Evolutionary conservation across 2,888 invertebrate genomes (phyloP).

Genomic region (Zaprionus obscuricornis): DNA sequence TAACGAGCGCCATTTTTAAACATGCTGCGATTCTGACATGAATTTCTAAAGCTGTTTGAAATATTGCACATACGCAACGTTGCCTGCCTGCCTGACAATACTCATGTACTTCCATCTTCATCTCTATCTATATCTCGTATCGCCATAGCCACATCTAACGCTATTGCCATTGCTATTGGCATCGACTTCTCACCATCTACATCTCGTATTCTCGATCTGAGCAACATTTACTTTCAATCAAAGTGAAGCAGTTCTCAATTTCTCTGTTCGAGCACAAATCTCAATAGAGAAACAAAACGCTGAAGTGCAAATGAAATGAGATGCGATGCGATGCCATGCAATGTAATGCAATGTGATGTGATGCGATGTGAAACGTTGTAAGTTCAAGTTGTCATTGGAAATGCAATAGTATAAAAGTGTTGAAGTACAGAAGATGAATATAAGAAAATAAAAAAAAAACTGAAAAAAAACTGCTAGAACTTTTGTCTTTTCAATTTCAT

Average conservation of each 20-base stretch:
- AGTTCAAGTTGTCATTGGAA: slow-evolving; percentile 13
- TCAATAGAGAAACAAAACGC: slow-evolving; percentile 41
- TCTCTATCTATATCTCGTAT: background rate
- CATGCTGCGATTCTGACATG: slow-evolving; percentile 47
- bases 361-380: slow-evolving; percentile 15
- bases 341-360: slow-evolving; percentile 11
- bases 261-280: slow-evolving; percentile 36
- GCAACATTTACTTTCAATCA: slow-evolving; percentile 64
- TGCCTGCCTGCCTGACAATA: slow-evolving; percentile 5
- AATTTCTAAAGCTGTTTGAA: slow-evolving; percentile 46
- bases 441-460: too few relatives aligned
- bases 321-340: slow-evolving; percentile 22
- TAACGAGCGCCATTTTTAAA: slow-evolving; percentile 56
- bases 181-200: background rate
- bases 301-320: slow-evolving; percentile 62
- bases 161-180: too few relatives aligned
- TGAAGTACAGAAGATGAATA: too few relatives aligned
- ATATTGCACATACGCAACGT: slow-evolving; percentile 63
- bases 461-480: too few relatives aligned
- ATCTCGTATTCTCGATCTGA: slow-evolving; percentile 35
- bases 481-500: slow-evolving; percentile 51
- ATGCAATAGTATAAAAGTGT: too few relatives aligned
- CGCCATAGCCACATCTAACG: too few relatives aligned
- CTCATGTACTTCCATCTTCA: background rate
- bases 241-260: slow-evolving; percentile 32